Evolutionary conservation across 2,113 vertebrate genomes (phyloP).

Genomic region (Pavo muticus): DNA sequence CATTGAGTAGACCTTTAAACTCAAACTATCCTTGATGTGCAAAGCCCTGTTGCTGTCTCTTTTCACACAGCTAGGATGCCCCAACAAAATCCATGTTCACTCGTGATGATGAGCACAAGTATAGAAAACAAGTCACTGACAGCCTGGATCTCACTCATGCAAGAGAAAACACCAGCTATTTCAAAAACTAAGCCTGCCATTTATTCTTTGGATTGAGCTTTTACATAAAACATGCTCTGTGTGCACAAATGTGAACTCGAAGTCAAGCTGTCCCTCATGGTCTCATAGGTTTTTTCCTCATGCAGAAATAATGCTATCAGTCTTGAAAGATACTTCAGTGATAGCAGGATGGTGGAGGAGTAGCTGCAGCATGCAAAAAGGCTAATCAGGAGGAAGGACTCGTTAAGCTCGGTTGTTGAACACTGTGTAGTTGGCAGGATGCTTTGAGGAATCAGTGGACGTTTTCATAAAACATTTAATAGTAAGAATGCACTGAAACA

Average conservation of each 20-base stretch:
- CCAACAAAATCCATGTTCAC: background rate
- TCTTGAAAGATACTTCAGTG: background rate
- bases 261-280: background rate
- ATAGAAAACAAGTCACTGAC: background rate
- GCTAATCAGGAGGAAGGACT: background rate
- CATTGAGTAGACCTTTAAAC: background rate
- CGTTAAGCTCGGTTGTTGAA: background rate
- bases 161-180: background rate
- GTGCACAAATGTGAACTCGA: fast-evolving
- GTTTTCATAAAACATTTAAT: constrained; percentile 19
- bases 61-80: background rate
- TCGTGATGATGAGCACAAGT: background rate
- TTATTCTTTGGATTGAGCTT: background rate
- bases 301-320: background rate
- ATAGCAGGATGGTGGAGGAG: background rate
- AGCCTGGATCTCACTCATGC: background rate
- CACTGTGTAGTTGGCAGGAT: background rate
- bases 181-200: background rate
- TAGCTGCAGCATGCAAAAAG: background rate
- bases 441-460: constrained; percentile 11
- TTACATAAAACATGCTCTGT: background rate
- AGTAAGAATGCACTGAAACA: constrained; percentile 17
- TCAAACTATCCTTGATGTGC: background rate
- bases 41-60: background rate
- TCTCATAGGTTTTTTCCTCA: background rate